Conservation (phyloP, 2,888 invertebrate genomes). For the Odontocerum albicorne region DNA sequence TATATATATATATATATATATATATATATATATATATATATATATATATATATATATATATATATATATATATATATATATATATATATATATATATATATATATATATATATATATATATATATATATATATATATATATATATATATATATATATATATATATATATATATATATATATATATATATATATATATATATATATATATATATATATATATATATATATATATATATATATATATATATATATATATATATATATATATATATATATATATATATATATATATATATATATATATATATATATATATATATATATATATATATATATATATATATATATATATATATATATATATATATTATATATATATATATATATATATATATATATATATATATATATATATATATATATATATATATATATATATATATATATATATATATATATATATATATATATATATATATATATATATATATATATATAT, state of each 20-base stretch:
- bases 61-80: too few relatives aligned
- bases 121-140: neutral
- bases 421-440: too few relatives aligned
- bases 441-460: too few relatives aligned
- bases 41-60: too few relatives aligned
- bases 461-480: too few relatives aligned
- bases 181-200: neutral
- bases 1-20: neutral
- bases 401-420: too few relatives aligned
- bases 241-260: neutral
- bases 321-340: neutral
- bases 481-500: too few relatives aligned
- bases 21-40: too few relatives aligned
- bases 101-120: neutral
- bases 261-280: neutral
- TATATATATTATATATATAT: neutral
- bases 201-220: neutral
- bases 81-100: too few relatives aligned
- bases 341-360: neutral
- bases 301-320: neutral
- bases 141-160: neutral
- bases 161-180: neutral
- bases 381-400: neutral
- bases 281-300: neutral
- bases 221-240: neutral